phyloP scores from a whole-genome alignment of 2,797 vertebrate species.

The Syngnathus rostellatus region DNA sequence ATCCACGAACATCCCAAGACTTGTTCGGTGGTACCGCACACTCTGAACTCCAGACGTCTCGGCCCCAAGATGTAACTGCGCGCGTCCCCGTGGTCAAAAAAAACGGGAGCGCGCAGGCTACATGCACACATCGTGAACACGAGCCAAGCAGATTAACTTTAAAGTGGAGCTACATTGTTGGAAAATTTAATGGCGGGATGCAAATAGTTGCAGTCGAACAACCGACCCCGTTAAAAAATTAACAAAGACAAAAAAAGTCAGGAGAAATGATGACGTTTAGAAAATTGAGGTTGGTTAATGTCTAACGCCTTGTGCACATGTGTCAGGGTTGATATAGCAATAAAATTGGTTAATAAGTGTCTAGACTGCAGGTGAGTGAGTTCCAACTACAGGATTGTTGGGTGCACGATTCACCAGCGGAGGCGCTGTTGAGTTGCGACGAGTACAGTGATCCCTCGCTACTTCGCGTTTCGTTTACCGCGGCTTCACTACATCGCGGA shows the following conservation, averaged over 20 bases:
- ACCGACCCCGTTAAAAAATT: neutral
- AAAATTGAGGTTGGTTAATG: neutral
- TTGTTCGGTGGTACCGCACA: neutral
- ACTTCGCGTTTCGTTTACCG: no score
- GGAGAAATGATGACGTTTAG: neutral
- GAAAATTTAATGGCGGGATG: neutral
- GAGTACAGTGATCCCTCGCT: no score
- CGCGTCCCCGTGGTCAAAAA: slow-evolving; percentile 35
- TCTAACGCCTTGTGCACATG: neutral
- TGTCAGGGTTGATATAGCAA: neutral
- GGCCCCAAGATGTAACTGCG: slow-evolving; percentile 19
- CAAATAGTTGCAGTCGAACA: neutral
- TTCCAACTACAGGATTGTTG: neutral
- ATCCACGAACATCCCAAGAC: neutral
- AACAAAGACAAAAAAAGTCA: neutral
- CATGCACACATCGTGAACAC: neutral
- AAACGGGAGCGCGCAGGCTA: slow-evolving; percentile 33
- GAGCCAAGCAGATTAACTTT: neutral
- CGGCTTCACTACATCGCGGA: no score
- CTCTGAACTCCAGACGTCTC: neutral
- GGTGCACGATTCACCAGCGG: neutral
- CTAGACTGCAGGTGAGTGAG: slow-evolving; percentile 22
- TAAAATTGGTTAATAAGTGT: slow-evolving; percentile 22
- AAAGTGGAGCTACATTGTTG: neutral
- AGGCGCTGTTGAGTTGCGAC: no score